Conservation (phyloP, 2,113 vertebrate genomes). For the Nycticryphes semicollaris region DNA sequence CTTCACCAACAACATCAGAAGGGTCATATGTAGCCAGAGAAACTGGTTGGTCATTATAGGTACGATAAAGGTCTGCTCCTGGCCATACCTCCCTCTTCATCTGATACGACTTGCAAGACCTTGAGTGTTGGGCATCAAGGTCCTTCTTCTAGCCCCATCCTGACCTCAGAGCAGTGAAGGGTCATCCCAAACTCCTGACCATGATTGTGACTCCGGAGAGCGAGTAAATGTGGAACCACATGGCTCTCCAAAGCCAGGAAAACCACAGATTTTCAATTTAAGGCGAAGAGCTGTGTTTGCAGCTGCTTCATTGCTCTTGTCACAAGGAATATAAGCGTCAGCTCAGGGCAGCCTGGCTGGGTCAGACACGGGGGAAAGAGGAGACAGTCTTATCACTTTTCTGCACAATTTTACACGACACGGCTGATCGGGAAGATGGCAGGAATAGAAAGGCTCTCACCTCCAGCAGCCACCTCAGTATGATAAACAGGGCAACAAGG, state of each 20-base stretch:
- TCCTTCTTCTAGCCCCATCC: neutral
- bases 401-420: constrained; percentile 43
- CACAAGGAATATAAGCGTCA: neutral
- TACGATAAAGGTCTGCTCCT: neutral
- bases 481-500: neutral
- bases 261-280: neutral
- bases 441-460: constrained; percentile 12
- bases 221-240: fast-evolving
- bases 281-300: neutral
- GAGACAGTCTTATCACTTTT: constrained; percentile 13
- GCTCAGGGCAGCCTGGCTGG: neutral
- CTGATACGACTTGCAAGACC: neutral
- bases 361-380: neutral
- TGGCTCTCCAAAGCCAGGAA: fast-evolving
- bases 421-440: neutral
- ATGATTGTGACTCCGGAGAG: neutral
- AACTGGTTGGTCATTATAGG: neutral
- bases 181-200: neutral
- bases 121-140: neutral
- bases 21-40: neutral
- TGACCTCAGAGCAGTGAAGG: fast-evolving
- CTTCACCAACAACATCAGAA: neutral
- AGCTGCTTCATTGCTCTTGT: constrained; percentile 36
- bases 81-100: neutral
- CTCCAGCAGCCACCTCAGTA: neutral